A percentile compares a stretch with the other conserved stretches of the same genome.
Evolutionary conservation across 2,888 invertebrate species (phyloP).

Genomic region (Seira sanloemensis): DNA sequence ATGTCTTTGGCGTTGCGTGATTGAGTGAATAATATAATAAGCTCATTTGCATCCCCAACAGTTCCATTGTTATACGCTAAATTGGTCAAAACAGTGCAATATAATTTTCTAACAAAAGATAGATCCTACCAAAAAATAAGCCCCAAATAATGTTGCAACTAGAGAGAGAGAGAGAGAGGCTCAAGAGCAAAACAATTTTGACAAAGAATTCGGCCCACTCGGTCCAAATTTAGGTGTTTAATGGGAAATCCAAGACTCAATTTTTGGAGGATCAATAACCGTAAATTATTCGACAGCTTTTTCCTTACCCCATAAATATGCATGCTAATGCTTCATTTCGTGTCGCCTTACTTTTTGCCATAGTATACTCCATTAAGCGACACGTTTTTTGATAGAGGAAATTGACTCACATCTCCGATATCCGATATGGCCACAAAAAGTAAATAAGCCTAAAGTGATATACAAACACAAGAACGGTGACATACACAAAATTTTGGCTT

Average conservation of each 20-base stretch:
- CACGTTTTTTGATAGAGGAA: neutral
- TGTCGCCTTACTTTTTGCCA: too few relatives aligned
- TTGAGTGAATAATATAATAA: too few relatives aligned
- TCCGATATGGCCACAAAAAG: too few relatives aligned
- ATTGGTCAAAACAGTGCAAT: neutral
- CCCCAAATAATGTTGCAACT: neutral
- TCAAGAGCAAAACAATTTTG: neutral
- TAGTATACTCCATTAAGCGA: too few relatives aligned
- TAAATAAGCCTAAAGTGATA: too few relatives aligned
- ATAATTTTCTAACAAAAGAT: neutral
- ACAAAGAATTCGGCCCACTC: neutral
- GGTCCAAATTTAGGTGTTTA: constrained; percentile 4
- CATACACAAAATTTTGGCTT: too few relatives aligned
- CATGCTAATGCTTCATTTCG: too few relatives aligned
- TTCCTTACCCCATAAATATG: neutral
- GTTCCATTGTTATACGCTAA: neutral
- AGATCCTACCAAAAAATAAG: neutral
- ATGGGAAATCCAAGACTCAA: neutral
- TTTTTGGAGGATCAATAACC: constrained; percentile 4
- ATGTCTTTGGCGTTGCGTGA: too few relatives aligned
- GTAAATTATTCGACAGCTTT: constrained; percentile 1
- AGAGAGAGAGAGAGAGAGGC: neutral
- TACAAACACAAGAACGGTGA: too few relatives aligned
- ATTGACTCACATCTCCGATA: neutral
- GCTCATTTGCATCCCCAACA: neutral